A percentile compares a stretch with the other conserved stretches of the same genome.
phyloP scores from a whole-genome alignment of 2,797 vertebrate genomes.

The Thripadectes ignobilis region DNA sequence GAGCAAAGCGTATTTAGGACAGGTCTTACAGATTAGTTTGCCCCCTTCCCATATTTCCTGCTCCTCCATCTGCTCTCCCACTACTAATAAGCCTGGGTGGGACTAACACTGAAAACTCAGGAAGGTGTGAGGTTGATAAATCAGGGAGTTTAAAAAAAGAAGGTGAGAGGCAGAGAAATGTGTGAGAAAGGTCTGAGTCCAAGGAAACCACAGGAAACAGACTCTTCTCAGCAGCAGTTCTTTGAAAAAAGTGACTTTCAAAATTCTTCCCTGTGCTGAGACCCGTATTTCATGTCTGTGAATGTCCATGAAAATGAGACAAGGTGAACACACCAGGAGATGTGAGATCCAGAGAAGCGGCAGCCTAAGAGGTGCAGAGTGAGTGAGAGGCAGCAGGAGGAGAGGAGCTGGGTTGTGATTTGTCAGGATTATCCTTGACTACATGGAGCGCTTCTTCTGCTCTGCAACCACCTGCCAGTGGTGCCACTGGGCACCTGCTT shows the following conservation, averaged over 20 bases:
- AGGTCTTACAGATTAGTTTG: background rate
- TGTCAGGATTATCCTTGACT: background rate
- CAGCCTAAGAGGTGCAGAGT: conserved; percentile 14
- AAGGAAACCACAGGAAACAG: background rate
- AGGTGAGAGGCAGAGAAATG: background rate
- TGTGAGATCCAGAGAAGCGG: background rate
- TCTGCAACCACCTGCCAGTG: rapidly evolving
- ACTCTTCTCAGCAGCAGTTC: background rate
- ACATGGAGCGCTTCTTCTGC: background rate
- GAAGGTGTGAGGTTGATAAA: background rate
- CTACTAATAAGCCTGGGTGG: background rate
- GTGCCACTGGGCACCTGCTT: background rate
- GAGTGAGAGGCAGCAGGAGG: background rate
- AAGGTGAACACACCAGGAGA: background rate
- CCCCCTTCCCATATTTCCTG: background rate
- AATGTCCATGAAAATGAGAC: background rate
- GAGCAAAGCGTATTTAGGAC: background rate
- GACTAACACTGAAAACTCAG: background rate
- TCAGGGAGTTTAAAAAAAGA: background rate
- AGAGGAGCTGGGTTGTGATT: background rate
- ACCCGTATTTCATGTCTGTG: background rate
- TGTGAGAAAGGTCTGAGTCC: background rate
- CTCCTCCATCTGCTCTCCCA: background rate
- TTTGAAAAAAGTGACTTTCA: background rate
- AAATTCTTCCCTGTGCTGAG: background rate